A percentile compares a stretch with the other conserved stretches of the same genome.
These are phyloP conservation scores for Acrocera orbiculus DNA, from an alignment of 2,888 invertebrate species.

Conservation along the genomic window DNA sequence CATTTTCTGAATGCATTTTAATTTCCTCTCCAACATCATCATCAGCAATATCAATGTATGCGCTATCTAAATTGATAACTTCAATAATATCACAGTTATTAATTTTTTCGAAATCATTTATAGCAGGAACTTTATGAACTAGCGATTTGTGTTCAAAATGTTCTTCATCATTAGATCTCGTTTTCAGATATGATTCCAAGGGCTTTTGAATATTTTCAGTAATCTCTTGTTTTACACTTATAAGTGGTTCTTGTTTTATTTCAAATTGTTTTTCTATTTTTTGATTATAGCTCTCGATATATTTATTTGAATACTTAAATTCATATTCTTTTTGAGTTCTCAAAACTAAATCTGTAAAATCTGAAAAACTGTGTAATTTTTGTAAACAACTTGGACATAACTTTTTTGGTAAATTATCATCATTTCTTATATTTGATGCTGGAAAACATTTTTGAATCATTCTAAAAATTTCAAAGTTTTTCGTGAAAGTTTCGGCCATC, in stretches of 20 bases:
- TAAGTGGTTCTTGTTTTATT: conserved; percentile 29
- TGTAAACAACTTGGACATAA: conserved; percentile 22
- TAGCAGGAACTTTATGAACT: conserved; percentile 26
- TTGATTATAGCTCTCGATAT: conserved; percentile 7
- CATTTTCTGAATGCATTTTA: too few species aligned
- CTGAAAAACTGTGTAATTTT: conserved; percentile 22
- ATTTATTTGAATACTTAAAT: conserved; percentile 16
- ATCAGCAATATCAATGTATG: conserved; percentile 27
- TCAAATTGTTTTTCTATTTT: conserved; percentile 19
- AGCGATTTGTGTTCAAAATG: conserved; percentile 22
- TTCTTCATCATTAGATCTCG: conserved; percentile 4
- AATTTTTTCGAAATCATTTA: too few species aligned
- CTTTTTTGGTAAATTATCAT: conserved; percentile 25
- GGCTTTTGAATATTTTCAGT: conserved; percentile 22
- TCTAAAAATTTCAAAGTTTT: conserved; percentile 26
- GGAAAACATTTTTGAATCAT: conserved; percentile 30
- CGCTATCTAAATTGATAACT: conserved; percentile 28
- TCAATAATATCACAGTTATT: conserved; percentile 32
- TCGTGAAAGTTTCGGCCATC: conserved; percentile 22
- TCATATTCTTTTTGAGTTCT: conserved; percentile 24
- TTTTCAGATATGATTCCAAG: conserved; percentile 7
- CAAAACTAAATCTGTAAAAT: conserved; percentile 27
- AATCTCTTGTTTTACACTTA: conserved; percentile 28
- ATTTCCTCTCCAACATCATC: conserved; percentile 17
- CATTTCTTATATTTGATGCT: conserved; percentile 23